Conservation (phyloP, 2,113 vertebrate species). For the Tupaia tana region DNA sequence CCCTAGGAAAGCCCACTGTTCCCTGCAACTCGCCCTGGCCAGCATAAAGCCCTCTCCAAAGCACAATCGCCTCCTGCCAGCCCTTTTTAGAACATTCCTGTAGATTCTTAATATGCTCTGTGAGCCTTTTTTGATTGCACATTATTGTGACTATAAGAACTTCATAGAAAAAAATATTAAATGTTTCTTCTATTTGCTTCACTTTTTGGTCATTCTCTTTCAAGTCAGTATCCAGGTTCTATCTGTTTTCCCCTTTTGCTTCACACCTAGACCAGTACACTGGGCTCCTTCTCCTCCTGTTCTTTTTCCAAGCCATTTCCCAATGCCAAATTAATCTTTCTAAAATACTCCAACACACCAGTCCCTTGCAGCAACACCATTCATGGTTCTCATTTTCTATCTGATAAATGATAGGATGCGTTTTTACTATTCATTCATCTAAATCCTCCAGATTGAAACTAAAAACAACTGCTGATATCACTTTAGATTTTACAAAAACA, state of each 20-base stretch:
- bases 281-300: neutral
- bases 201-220: neutral
- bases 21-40: neutral
- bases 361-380: neutral
- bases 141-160: neutral
- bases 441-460: neutral
- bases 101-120: neutral
- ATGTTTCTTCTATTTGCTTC: neutral
- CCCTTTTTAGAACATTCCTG: neutral
- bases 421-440: neutral
- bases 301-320: neutral
- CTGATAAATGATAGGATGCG: neutral
- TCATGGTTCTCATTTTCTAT: slow-evolving; percentile 23
- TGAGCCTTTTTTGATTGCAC: neutral
- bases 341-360: neutral
- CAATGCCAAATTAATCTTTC: neutral
- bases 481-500: neutral
- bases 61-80: neutral
- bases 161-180: neutral
- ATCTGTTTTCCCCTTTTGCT: neutral
- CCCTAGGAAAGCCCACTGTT: neutral
- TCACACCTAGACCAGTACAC: neutral
- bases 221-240: neutral
- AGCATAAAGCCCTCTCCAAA: neutral
- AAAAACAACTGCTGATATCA: neutral